These are phyloP conservation scores for Axinella damicornis DNA, from an alignment of 37 sponge, comb jelly and placozoan species.

Conservation along the genomic window DNA sequence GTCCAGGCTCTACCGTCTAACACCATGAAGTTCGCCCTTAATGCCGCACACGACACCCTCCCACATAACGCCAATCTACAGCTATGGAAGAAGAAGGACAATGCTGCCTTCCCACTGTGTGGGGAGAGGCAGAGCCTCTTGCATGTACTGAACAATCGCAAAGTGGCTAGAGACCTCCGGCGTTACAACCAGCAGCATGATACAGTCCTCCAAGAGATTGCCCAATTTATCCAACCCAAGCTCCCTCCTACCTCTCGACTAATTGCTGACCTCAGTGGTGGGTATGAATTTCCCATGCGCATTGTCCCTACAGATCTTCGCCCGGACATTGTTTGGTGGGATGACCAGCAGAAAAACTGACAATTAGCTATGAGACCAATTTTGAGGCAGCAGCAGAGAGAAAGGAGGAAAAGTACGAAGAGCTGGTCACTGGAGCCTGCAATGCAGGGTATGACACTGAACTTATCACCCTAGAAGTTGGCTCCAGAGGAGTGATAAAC, in stretches of 20 bases:
- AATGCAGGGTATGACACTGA: too few species aligned
- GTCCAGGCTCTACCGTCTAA: background rate
- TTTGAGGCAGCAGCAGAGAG: too few species aligned
- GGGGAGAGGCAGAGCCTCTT: background rate
- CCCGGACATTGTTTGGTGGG: too few species aligned
- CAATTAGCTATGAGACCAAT: too few species aligned
- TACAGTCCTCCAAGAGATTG: background rate
- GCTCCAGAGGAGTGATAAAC: too few species aligned
- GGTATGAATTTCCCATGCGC: too few species aligned
- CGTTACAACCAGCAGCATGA: conserved; percentile 42
- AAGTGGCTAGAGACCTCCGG: background rate
- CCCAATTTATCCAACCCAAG: background rate
- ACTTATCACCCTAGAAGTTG: too few species aligned
- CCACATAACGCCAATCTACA: conserved; percentile 32
- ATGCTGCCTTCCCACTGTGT: conserved; percentile 18
- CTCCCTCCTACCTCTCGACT: conserved; percentile 2
- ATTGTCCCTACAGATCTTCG: too few species aligned
- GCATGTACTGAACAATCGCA: conserved; percentile 25
- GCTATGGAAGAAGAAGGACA: conserved; percentile 22
- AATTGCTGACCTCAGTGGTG: conserved; percentile 2
- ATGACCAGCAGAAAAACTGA: too few species aligned
- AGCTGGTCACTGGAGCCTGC: too few species aligned
- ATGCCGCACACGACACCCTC: conserved; percentile 4
- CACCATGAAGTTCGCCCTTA: conserved; percentile 23
- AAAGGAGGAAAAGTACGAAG: too few species aligned